phyloP scores from a whole-genome alignment of 2,797 vertebrate species.

The Phoeniculus purpureus region DNA sequence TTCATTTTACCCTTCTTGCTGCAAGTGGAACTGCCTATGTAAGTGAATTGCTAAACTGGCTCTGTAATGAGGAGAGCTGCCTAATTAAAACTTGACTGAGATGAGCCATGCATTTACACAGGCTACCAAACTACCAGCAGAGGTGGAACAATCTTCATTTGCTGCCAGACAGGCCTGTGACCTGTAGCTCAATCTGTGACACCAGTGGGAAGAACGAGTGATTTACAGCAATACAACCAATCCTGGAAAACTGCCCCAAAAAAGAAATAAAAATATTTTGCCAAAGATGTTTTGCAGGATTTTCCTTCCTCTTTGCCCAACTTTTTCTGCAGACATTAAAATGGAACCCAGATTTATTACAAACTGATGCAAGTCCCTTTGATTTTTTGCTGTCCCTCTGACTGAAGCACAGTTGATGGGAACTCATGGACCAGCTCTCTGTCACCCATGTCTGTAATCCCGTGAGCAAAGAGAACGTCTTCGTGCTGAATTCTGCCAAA shows the following conservation, averaged over 20 bases:
- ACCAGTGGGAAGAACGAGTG: not conserved
- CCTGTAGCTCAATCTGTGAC: not conserved
- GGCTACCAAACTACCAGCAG: not conserved
- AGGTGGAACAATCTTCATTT: not conserved
- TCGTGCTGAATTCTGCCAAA: not conserved
- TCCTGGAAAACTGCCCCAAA: not conserved
- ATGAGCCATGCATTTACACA: not conserved
- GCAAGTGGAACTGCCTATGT: not conserved
- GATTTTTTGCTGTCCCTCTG: not conserved
- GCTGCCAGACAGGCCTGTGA: not conserved
- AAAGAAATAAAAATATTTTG: not conserved
- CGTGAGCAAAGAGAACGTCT: not conserved
- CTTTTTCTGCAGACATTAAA: not conserved
- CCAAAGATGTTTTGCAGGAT: not conserved
- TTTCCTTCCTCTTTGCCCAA: not conserved
- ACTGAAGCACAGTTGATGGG: not conserved
- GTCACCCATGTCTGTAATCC: not conserved
- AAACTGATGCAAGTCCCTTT: not conserved
- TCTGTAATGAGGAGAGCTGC: not conserved
- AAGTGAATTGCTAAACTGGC: not conserved
- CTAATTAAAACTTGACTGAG: conserved; percentile 3
- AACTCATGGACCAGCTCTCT: not conserved
- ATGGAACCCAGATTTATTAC: not conserved
- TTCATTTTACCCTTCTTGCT: not conserved
- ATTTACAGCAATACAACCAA: not conserved